Evolutionary conservation across 2,113 vertebrate species (phyloP), one percentile per base, ranked within the genome.

Genomic region (Phyllopteryx taeniolatus): DNA sequence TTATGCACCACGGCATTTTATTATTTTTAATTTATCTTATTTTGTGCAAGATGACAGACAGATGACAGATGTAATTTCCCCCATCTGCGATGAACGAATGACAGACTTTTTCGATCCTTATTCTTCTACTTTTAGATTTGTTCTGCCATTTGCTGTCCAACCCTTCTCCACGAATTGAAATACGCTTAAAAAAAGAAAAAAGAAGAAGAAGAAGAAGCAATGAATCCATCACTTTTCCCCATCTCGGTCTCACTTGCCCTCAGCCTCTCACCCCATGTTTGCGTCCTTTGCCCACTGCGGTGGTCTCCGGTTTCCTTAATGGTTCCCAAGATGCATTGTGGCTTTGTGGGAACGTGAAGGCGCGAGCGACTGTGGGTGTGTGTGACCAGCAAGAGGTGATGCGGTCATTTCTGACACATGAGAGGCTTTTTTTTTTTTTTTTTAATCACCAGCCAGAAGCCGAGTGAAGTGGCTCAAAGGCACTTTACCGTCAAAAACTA

Each of bases 321-420:
- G 91, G 92, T 92, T 92, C 92, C 92, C 92, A 92, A 88, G 92
- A 93, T 93, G 92, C 92, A 89, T 49, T 92, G 91, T 93, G 92
- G 92, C 91, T 90, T 89, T 89, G 85, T 86, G 89, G 87, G 86
- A 86, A 83, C 76, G 70, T 78, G 79, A 70, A 81, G 59, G 75
- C 72, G 68, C 62, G 78, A 78, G 86, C 73, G 79, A 80, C 71
- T 73, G 79, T 69, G 76, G 47, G 73, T 19, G 83, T 66, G 79
- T 80, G 70, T 72, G 77, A 51, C 68, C 56, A 76, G 75, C 5
- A 33, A 76, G 84, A 83, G 78, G 80, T 81, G 85, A 88, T 89
- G 85, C 76, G 80, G 86, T 89, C 87, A 89, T 90, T 66, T 89
- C 83, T 60, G 89, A 87, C 86, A 91, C 85, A 84, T 88, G 89